Conservation (phyloP, 2,888 invertebrate species). For the Auanema sp. region DNA sequence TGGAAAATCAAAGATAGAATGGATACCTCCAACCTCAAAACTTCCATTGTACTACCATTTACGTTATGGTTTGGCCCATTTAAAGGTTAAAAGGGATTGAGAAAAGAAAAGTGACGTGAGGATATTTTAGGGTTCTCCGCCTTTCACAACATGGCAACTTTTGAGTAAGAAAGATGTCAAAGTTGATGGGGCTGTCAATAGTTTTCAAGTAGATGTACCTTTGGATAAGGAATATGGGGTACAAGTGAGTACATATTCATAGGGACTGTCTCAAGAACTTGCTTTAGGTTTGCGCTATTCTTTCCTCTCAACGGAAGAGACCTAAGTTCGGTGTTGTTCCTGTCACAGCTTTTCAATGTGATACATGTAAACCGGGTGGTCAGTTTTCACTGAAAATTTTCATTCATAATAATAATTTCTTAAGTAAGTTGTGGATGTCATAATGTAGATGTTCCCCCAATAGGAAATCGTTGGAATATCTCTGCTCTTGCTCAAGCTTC, state of each 20-base stretch:
- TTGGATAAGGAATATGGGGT: conserved; percentile 53
- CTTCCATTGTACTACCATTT: conserved; percentile 53
- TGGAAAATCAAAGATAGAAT: conserved; percentile 47
- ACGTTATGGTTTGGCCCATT: conserved; percentile 48
- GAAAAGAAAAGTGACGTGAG: not conserved
- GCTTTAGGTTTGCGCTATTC: conserved; percentile 42
- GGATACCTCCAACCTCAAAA: conserved; percentile 34
- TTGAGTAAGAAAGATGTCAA: conserved; percentile 45
- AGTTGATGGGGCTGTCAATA: conserved; percentile 49
- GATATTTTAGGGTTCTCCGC: conserved; percentile 36
- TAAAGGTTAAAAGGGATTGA: conserved; percentile 19
- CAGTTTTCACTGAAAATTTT: not conserved
- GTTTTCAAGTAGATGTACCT: conserved; percentile 41
- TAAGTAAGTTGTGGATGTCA: too few species aligned
- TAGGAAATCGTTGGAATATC: too few species aligned
- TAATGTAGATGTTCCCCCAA: too few species aligned
- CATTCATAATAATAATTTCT: too few species aligned
- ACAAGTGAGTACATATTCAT: conserved; percentile 29
- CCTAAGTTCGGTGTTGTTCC: conserved; percentile 53
- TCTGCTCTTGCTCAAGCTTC: not conserved
- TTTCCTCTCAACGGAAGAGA: conserved; percentile 34
- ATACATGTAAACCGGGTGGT: conserved; percentile 42
- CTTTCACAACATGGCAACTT: conserved; percentile 51
- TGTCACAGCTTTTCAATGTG: conserved; percentile 54
- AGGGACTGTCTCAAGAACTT: not conserved